phyloP scores from a whole-genome alignment of 2,113 vertebrate species.

The Acinonyx jubatus region DNA sequence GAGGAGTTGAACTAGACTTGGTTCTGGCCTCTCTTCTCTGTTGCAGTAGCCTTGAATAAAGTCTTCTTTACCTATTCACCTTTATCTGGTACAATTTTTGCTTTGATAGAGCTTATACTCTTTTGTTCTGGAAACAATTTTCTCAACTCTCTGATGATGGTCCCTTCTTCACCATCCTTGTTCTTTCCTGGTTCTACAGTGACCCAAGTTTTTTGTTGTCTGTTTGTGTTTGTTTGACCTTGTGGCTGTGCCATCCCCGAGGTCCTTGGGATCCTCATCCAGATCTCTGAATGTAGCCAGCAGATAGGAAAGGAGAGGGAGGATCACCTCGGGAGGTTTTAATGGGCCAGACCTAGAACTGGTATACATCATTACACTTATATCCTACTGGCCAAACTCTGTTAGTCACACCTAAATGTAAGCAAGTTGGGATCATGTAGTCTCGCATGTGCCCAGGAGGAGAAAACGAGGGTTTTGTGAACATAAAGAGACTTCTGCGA shows the following conservation, averaged over 20 bases:
- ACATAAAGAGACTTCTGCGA: neutral
- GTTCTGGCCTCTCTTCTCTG: neutral
- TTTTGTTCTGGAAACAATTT: neutral
- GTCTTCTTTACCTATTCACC: neutral
- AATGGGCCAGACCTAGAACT: neutral
- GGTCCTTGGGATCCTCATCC: neutral
- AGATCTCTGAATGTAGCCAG: neutral
- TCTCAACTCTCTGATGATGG: neutral
- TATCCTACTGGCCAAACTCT: neutral
- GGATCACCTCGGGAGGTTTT: neutral
- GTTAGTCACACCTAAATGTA: neutral
- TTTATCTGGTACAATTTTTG: neutral
- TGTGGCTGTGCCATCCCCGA: neutral
- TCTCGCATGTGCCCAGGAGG: neutral
- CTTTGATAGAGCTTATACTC: neutral
- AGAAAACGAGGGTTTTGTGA: neutral
- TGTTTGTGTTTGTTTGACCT: neutral
- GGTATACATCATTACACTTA: neutral
- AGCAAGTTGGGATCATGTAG: neutral
- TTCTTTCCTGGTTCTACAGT: neutral
- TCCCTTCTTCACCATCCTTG: neutral
- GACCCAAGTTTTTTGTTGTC: neutral
- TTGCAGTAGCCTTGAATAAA: neutral
- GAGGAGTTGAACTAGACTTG: neutral
- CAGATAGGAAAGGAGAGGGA: neutral